Evolutionary conservation across 1,140 invertebrate genomes (phyloP).

Genomic region (Diorhabda carinulata): DNA sequence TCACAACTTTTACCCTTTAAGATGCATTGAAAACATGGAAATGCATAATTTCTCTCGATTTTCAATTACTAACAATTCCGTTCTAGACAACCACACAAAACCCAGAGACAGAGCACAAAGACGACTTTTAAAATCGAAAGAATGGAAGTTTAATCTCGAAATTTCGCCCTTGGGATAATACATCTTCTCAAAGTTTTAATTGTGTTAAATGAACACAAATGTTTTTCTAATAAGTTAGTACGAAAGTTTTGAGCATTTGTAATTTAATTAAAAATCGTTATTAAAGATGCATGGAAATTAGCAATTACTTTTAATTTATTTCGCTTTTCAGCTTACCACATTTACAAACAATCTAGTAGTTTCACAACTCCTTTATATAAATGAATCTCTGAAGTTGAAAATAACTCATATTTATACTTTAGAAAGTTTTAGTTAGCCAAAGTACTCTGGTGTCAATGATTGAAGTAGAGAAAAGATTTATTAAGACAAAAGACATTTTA

Average conservation of each 20-base stretch:
- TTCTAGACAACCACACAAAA: not conserved
- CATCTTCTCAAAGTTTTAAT: constrained; percentile 1
- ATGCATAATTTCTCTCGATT: not conserved
- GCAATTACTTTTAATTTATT: not conserved
- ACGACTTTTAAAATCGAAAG: not conserved
- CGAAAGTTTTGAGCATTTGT: not conserved
- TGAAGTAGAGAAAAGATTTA: no score
- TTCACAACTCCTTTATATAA: no score
- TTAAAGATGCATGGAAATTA: not conserved
- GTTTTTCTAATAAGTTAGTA: not conserved
- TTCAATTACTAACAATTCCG: not conserved
- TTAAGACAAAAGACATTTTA: no score
- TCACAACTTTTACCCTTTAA: no score
- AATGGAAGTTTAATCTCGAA: constrained; percentile 2
- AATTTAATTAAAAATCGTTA: not conserved
- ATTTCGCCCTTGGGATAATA: not conserved
- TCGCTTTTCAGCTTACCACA: not conserved
- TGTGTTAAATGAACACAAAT: constrained; percentile 2
- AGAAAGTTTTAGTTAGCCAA: no score
- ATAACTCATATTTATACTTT: no score
- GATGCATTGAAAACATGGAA: not conserved
- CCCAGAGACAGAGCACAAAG: not conserved
- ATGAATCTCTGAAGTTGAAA: no score
- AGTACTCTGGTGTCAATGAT: no score
- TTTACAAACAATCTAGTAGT: no score